Evolutionary conservation across 2,797 vertebrate species (phyloP), one percentile per base, ranked within the genome.

Genomic region (Neoniphon sammara): DNA sequence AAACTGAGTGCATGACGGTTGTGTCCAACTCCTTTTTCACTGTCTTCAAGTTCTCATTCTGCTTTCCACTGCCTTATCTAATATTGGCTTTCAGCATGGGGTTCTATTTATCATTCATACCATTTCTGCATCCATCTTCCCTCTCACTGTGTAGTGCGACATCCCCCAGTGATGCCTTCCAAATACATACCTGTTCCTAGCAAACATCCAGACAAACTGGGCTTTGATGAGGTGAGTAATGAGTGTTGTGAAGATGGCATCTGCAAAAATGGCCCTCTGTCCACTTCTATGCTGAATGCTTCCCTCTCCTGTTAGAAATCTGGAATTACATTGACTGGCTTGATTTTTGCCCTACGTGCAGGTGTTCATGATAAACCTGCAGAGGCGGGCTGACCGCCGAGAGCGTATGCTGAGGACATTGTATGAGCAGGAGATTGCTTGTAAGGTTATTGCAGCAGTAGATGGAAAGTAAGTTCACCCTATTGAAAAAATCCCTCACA

Each of bases 321-420:
- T 63, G 30, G 54, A 39, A 64, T 21, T 78, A 23, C 66, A 66
- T 1, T 36, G 31, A 47, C 21, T 61, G n/a, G 10, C 39, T 52
- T 18, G 3, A 0, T 58, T 80, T 7, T 65, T 54, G 17, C 20
- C 7, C 39, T 58, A 0, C 34, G 7, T 73, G 20, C 82, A 98
- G 97, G 94, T 98, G 70, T 97, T 97, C 78, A 94, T 98, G 95
- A 97, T 98, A 86, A 98, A 97, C 87, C 81, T 98, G 78, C 89
- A 94, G 86, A 93, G 92, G 18, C 91, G 96, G 3, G 63, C 64
- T 0, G 96, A 97, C 84, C 93, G 97, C 1, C 81, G 95, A 20
- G 92, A 92, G 0, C 95, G 96, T 0, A 98, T 98, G 97, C 78
- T 96, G 86, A 83, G 72, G 53, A 86, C 95, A 0, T 84, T 98